Evolutionary conservation across 2,797 vertebrate species (phyloP).

Genomic region (Channa striata): DNA sequence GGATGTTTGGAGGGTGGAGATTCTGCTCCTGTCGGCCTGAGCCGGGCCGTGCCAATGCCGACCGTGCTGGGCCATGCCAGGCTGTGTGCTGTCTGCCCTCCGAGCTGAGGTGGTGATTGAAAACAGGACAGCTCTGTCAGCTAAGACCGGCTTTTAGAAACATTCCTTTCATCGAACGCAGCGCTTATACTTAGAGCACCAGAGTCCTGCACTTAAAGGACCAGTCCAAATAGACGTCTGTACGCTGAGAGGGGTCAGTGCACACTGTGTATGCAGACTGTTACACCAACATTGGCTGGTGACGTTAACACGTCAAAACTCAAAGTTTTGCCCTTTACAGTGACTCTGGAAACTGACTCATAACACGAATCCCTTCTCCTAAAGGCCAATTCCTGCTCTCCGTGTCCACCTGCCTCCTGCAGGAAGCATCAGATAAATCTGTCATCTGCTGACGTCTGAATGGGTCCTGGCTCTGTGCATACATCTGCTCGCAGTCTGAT

Average conservation of each 20-base stretch:
- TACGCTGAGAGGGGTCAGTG: constrained; percentile 2
- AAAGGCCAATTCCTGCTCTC: too few relatives aligned
- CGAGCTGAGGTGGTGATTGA: constrained; percentile 45
- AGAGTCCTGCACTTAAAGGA: constrained; percentile 32
- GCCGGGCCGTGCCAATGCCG: not conserved
- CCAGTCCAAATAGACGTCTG: constrained; percentile 6
- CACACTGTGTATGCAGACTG: too few relatives aligned
- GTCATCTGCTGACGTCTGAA: too few relatives aligned
- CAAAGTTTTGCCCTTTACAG: too few relatives aligned
- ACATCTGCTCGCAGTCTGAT: too few relatives aligned
- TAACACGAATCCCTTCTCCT: too few relatives aligned
- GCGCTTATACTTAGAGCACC: constrained; percentile 36
- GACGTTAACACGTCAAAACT: too few relatives aligned
- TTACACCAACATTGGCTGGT: not conserved
- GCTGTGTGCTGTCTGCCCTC: not conserved
- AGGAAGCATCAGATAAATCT: too few relatives aligned
- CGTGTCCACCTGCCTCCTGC: too few relatives aligned
- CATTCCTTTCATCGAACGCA: constrained; percentile 57
- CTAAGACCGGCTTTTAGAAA: constrained; percentile 25
- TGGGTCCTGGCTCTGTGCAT: too few relatives aligned
- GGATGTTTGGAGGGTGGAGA: too few relatives aligned
- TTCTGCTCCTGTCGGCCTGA: not conserved
- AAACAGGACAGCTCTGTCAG: constrained; percentile 37
- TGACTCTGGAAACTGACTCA: too few relatives aligned
- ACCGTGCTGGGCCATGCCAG: not conserved